Base-by-base conservation (phyloP, 2,888 invertebrate genomes). In the Diarsia rubi region DNA sequence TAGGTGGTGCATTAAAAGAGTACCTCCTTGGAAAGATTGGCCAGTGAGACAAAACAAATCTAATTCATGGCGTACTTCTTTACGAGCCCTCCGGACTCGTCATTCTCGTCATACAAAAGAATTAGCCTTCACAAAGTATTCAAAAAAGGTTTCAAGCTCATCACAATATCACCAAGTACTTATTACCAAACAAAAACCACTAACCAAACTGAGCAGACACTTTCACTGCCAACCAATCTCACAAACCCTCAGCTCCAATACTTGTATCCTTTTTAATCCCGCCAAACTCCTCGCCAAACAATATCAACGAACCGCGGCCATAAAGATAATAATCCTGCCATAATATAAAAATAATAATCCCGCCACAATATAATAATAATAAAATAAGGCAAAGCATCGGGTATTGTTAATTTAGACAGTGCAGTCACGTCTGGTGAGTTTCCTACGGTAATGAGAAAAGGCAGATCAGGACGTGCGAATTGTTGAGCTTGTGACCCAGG, bases 401-500 rank as follows among this genome's bases (percentile, higher is more conserved):
- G 70, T 69, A 79, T 78, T 81, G 81, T 82, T 80, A 87, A 83
- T 84, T 85, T 79, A 79, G 74, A 77, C 70, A 82, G 80, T 82
- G 81, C 82, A 82, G 87, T 84, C 88, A 89, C 88, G 89, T 89
- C 80, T 69, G 75, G 27, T 60, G 79, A 88, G 87, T 87, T 83
- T 82, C 79, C 85, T 86, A 69, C 79, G 76, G 86, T 87, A 88
- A 88, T 88, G 85, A 88, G 88, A 83, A 85, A 84, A 84, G 83
- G 80, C 82, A 86, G 86, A 86, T 87, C 78, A 77, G 76, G 60
- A 87, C 86, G 87, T 87, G 88, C 67, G 64, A 78, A 79, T 79
- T 81, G 81, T 72, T 79, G 69, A n/a, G 85, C 2, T 49, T 21
- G 77, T 52, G 11, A 21, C 45, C 14, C 52, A 81, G 24, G 21